These are phyloP conservation scores for Pogonomyrmex barbatus DNA, from an alignment of 1,140 invertebrate species.

Conservation along the genomic window DNA sequence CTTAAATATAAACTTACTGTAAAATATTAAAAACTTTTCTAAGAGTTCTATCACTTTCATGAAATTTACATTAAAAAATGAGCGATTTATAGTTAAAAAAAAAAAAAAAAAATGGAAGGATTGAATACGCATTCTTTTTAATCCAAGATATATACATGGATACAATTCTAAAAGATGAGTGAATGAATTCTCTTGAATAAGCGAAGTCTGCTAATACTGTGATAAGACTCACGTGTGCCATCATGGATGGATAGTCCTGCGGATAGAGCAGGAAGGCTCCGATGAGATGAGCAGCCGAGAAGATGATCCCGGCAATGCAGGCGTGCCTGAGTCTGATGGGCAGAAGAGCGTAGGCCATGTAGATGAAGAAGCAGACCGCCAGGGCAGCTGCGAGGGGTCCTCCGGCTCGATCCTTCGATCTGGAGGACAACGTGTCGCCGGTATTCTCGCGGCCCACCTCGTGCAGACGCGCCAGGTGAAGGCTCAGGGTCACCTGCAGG, in stretches of 20 bases:
- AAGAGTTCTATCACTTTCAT: background rate
- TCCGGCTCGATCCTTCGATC: slow-evolving; percentile 75
- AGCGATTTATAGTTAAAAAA: slow-evolving; percentile 5
- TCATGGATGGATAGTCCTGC: slow-evolving; percentile 79
- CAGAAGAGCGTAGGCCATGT: slow-evolving; percentile 95
- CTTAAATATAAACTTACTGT: background rate
- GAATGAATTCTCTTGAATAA: background rate
- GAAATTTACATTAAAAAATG: background rate
- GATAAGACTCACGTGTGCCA: slow-evolving; percentile 80
- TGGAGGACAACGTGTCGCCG: slow-evolving; percentile 34
- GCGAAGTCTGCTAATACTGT: background rate
- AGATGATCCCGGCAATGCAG: slow-evolving; percentile 89
- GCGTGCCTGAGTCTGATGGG: slow-evolving; percentile 94
- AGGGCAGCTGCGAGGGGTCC: slow-evolving; percentile 88
- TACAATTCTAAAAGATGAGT: background rate
- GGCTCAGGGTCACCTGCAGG: slow-evolving; percentile 88
- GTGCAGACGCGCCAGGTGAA: slow-evolving; percentile 81
- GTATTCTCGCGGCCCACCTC: slow-evolving; percentile 54
- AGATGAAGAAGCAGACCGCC: slow-evolving; percentile 92
- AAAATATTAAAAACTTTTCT: slow-evolving; percentile 1
- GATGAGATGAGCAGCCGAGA: slow-evolving; percentile 90
- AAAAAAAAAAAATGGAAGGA: background rate
- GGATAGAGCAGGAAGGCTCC: slow-evolving; percentile 80
- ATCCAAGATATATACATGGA: background rate
- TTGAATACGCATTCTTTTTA: background rate